Evolutionary conservation across 2,888 invertebrate species (phyloP).

Genomic region (Hypercompe scribonia): DNA sequence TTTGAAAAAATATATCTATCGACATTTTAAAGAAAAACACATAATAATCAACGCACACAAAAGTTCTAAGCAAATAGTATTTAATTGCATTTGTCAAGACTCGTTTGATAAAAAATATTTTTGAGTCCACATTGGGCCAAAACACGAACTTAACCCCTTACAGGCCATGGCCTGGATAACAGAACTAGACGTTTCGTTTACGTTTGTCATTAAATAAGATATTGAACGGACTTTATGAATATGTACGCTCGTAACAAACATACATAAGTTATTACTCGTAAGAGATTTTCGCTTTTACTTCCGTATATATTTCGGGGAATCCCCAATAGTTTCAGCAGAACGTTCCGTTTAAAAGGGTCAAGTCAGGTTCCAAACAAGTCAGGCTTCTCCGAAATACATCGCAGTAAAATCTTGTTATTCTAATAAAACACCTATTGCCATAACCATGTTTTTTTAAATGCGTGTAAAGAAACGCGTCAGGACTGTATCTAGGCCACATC

Average conservation of each 20-base stretch:
- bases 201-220: background rate
- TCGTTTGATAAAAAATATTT: constrained; percentile 50
- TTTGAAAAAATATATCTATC: constrained; percentile 49
- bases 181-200: background rate
- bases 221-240: background rate
- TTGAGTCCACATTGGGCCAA: constrained; percentile 43
- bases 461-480: constrained; percentile 17
- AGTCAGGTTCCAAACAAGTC: background rate
- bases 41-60: constrained; percentile 43
- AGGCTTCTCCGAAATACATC: background rate
- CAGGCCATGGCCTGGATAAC: constrained; percentile 21
- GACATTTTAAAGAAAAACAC: constrained; percentile 31
- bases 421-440: background rate
- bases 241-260: background rate
- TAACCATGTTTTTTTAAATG: background rate
- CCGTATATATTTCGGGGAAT: background rate
- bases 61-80: constrained; percentile 33
- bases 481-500: constrained; percentile 23
- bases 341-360: background rate
- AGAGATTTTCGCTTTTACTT: background rate
- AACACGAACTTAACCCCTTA: constrained; percentile 29
- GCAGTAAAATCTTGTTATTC: background rate
- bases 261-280: background rate
- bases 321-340: background rate
- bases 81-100: constrained; percentile 46